phyloP scores from a whole-genome alignment of 2,797 vertebrate genomes.

The Molothrus aeneus region DNA sequence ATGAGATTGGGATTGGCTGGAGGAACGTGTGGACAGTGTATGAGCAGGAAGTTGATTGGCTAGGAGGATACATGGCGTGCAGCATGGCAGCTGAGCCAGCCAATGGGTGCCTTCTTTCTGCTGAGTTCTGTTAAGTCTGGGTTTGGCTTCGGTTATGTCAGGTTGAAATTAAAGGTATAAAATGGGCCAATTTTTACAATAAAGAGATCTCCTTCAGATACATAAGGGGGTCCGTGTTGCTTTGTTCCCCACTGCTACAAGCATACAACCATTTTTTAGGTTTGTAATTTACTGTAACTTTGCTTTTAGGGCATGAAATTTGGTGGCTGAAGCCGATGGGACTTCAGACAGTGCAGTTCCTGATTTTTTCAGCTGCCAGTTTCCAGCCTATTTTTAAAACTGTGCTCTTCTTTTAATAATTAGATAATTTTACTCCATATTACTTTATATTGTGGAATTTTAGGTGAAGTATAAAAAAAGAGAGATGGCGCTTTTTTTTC shows the following conservation, averaged over 20 bases:
- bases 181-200: not conserved
- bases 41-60: not conserved
- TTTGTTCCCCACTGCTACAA: not conserved
- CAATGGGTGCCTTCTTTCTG: not conserved
- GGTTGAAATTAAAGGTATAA: not conserved
- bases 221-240: not conserved
- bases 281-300: not conserved
- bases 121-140: not conserved
- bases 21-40: not conserved
- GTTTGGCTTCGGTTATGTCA: not conserved
- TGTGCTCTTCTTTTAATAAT: not conserved
- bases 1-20: not conserved
- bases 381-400: not conserved
- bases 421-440: not conserved
- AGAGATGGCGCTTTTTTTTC: not conserved
- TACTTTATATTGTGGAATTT: not conserved
- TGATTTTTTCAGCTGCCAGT: not conserved
- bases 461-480: not conserved
- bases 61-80: rapidly evolving
- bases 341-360: not conserved
- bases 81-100: not conserved
- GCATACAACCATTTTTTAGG: not conserved
- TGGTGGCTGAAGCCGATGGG: not conserved
- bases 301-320: not conserved
- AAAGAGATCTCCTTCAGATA: not conserved